Evolutionary conservation across 2,113 vertebrate genomes (phyloP), one percentile per base, ranked within the genome.

Genomic region (Eclectus roratus): DNA sequence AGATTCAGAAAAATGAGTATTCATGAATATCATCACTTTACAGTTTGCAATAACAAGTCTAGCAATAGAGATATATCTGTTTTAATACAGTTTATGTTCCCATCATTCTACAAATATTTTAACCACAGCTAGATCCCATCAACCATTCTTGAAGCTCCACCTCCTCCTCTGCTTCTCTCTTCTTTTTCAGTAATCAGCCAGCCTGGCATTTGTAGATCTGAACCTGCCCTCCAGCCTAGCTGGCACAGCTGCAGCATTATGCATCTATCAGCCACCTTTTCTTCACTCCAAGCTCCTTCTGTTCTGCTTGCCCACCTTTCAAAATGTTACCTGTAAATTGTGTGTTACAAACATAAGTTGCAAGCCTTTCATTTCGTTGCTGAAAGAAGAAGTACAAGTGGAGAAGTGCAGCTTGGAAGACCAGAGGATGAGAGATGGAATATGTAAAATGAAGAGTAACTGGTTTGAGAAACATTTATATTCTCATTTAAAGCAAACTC

Each of bases 1-100:
- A 85, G 88, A 93, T 82, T 94, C 82, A 80, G 76, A 95, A 94
- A 96, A 94, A 95, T 64, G 71, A 91, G 91, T 74, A 60, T 94
- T 94, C 91, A 90, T 78, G 72, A 93, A 91, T n/a, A 96, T 60
- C 58, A 71, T 88, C 94, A 74, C 39, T 85, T 93, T 88, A 50
- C 82, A 93, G 35, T 84, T 95, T 81, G 70, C 85, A 90, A 23
- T 88, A 94, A 77, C 76, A 94, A 91, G 53, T 80, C 79, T 86
- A 90, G 82, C 55, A 91, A 83, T 15, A 78, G 82, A 96, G 85
- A 77, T 33, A 91, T 93, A 88, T 82, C 66, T 77, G 68, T 88
- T 91, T 85, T 93, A 85, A 56, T 81, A 80, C 44, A 77, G 28
- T n/a, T 41, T 52, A 70, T 27, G 43, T 33, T 85, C 46, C 52